A percentile compares a stretch with the other conserved stretches of the same genome.
phyloP scores from a whole-genome alignment of 2,888 invertebrate genomes.

The Barypeithes pellucidus region DNA sequence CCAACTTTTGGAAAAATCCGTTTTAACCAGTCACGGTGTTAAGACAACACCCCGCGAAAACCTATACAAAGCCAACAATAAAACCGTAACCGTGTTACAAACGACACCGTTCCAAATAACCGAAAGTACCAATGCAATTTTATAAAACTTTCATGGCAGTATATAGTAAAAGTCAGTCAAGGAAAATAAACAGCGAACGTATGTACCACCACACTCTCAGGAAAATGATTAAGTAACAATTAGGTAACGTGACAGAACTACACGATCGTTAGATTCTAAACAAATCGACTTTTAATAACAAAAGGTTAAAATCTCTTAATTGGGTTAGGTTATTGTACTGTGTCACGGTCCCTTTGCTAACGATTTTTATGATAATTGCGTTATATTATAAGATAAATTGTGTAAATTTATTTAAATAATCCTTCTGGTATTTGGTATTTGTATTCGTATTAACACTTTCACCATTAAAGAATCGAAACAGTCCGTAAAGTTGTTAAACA shows the following conservation, averaged over 20 bases:
- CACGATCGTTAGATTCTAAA: slow-evolving; percentile 29
- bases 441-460: too few species aligned
- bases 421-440: too few species aligned
- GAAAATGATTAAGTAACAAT: slow-evolving; percentile 35
- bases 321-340: slow-evolving; percentile 42
- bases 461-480: too few species aligned
- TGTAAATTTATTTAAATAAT: slow-evolving; percentile 5
- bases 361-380: slow-evolving; percentile 15
- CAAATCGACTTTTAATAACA: slow-evolving; percentile 39
- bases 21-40: background rate
- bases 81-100: slow-evolving; percentile 20
- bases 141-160: slow-evolving; percentile 30
- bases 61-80: slow-evolving; percentile 9
- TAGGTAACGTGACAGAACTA: slow-evolving; percentile 40
- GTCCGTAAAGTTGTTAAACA: too few species aligned
- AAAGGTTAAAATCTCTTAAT: slow-evolving; percentile 43
- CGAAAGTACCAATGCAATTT: slow-evolving; percentile 24
- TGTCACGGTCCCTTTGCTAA: slow-evolving; percentile 34
- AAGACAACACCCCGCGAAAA: background rate
- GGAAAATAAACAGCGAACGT: slow-evolving; percentile 35
- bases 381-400: slow-evolving; percentile 11
- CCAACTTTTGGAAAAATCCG: background rate
- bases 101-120: slow-evolving; percentile 30
- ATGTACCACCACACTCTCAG: slow-evolving; percentile 3
- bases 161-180: slow-evolving; percentile 36